Conservation (phyloP, 2,888 invertebrate species). For the Tanypteryx hageni region DNA sequence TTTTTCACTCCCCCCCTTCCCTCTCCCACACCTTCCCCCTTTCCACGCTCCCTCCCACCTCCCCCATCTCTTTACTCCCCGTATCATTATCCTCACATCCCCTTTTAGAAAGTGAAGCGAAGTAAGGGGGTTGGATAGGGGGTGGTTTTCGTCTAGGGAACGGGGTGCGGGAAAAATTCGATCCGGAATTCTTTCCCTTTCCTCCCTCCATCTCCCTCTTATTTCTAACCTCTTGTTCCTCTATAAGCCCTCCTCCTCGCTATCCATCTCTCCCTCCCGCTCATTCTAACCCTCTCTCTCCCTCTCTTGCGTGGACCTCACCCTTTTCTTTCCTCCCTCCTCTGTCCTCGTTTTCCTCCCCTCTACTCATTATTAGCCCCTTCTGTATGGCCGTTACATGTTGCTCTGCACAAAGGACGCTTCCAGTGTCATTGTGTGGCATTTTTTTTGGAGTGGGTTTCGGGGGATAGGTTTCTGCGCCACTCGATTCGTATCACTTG, state of each 20-base stretch:
- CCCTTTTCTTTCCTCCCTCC: not conserved
- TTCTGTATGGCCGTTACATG: not conserved
- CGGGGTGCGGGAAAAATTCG: constrained; percentile 30
- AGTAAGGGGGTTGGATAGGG: not conserved
- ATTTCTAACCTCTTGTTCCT: not conserved
- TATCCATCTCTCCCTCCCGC: not conserved
- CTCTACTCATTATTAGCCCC: not conserved
- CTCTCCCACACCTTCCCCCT: not conserved
- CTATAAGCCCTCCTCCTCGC: not conserved
- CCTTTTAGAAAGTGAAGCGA: not conserved
- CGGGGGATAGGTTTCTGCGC: not conserved
- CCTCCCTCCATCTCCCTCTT: not conserved
- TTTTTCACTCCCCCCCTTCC: not conserved
- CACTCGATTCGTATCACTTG: not conserved
- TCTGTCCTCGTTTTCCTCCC: too few relatives aligned
- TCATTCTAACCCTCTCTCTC: too few relatives aligned
- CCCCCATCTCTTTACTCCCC: not conserved
- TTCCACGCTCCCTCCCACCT: not conserved
- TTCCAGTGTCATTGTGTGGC: not conserved
- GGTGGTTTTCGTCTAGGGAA: not conserved
- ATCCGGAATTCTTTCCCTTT: not conserved
- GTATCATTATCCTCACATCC: constrained; percentile 39
- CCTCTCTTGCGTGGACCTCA: not conserved
- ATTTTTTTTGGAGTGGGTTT: not conserved
- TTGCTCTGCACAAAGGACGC: constrained; percentile 9